These are phyloP conservation scores for Palythoa grandiflora DNA, from an alignment of 92 coral and sea anemone genomes.

Conservation along the genomic window DNA sequence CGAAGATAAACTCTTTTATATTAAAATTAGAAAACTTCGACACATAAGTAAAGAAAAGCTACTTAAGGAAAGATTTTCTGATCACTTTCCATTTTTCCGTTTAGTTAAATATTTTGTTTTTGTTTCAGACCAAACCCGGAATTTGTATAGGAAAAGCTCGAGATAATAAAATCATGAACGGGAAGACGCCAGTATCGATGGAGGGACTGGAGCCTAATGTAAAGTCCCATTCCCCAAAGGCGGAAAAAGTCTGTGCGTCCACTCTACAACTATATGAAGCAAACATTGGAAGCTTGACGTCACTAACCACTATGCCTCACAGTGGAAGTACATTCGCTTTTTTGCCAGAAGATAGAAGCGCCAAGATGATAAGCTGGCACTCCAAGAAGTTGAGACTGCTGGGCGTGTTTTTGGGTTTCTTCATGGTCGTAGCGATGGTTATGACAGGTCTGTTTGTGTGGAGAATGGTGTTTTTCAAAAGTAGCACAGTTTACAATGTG, in stretches of 20 bases:
- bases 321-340: constrained; percentile 62
- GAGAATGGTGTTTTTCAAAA: constrained; percentile 62
- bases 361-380: constrained; percentile 78
- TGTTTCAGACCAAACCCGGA: constrained; percentile 9
- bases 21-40: too few relatives aligned
- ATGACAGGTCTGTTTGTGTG: constrained; percentile 91
- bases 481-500: not conserved
- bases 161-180: constrained; percentile 4
- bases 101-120: not conserved
- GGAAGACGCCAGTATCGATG: not conserved
- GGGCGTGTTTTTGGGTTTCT: constrained; percentile 65
- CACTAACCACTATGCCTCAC: constrained; percentile 55
- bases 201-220: constrained; percentile 37
- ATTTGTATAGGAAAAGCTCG: not conserved
- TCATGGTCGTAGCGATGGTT: constrained; percentile 74
- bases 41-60: too few relatives aligned
- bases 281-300: constrained; percentile 69
- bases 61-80: not conserved
- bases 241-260: constrained; percentile 33
- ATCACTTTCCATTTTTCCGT: not conserved
- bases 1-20: too few relatives aligned
- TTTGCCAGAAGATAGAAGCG: constrained; percentile 65
- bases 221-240: constrained; percentile 60
- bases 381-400: constrained; percentile 68
- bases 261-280: constrained; percentile 56